Evolutionary conservation across 1,140 invertebrate species (phyloP).

Genomic region (Aphis craccivora): DNA sequence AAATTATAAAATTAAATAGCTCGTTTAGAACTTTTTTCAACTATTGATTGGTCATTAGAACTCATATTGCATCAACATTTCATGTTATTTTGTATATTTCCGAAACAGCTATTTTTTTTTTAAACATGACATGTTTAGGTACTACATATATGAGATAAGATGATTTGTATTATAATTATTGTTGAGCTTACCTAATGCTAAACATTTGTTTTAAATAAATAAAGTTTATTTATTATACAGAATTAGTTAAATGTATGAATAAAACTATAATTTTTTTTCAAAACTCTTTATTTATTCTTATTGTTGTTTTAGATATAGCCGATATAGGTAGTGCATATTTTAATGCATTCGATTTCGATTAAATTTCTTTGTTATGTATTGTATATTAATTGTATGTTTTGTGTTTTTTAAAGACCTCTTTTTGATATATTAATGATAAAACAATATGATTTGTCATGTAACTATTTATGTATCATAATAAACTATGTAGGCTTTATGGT

Average conservation of each 20-base stretch:
- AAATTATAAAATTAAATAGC: not conserved
- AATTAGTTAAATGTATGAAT: not conserved
- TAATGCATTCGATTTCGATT: not conserved
- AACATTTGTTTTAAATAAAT: not conserved
- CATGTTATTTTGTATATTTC: not conserved
- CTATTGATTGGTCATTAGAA: not conserved
- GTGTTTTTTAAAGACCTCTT: not conserved
- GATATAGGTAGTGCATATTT: not conserved
- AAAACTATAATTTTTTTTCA: not conserved
- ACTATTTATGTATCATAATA: not conserved
- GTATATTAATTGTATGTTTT: not conserved
- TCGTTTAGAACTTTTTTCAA: not conserved
- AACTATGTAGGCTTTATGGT: not conserved
- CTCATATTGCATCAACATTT: not conserved
- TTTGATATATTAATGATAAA: not conserved
- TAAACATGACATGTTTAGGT: not conserved
- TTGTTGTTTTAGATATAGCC: not conserved
- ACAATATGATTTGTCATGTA: not conserved
- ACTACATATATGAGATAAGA: not conserved
- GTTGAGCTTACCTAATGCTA: not conserved
- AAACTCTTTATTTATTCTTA: not conserved
- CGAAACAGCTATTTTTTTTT: not conserved
- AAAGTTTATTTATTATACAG: not conserved
- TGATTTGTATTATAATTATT: not conserved
- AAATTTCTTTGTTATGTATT: not conserved